Conservation (phyloP, 2,113 vertebrate genomes). For the Hemibagrus wyckioides region DNA sequence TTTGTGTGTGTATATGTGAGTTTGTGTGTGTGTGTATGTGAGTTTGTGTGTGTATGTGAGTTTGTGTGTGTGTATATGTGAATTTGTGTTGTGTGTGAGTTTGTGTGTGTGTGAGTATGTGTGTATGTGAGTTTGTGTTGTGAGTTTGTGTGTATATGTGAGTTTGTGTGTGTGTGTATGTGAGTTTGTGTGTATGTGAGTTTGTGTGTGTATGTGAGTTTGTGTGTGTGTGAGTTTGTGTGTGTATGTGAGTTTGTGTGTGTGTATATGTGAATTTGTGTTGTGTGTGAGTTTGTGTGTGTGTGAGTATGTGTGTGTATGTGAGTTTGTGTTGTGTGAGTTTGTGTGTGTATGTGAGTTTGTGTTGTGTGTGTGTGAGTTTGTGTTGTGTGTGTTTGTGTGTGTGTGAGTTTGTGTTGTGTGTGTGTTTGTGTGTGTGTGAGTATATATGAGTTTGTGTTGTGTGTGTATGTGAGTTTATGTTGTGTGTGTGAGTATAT, state of each 20-base stretch:
- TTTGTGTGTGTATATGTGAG: neutral
- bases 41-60: too few relatives aligned
- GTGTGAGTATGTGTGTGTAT: neutral
- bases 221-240: neutral
- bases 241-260: constrained; percentile 9
- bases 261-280: too few relatives aligned
- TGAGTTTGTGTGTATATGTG: neutral
- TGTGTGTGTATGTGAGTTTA: constrained; percentile 3
- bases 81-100: neutral
- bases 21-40: neutral
- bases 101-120: neutral
- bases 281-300: neutral
- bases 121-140: too few relatives aligned
- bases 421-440: neutral
- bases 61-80: constrained; percentile 12
- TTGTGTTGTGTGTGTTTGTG: neutral
- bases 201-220: neutral
- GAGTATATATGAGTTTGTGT: too few relatives aligned
- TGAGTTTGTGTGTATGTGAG: neutral
- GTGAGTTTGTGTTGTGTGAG: too few relatives aligned
- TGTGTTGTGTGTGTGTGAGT: constrained; percentile 1
- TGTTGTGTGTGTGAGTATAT: neutral
- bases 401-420: neutral
- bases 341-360: neutral
- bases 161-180: neutral